Base-by-base conservation (phyloP, 2,797 vertebrate genomes). In the Microtus obscurus region DNA sequence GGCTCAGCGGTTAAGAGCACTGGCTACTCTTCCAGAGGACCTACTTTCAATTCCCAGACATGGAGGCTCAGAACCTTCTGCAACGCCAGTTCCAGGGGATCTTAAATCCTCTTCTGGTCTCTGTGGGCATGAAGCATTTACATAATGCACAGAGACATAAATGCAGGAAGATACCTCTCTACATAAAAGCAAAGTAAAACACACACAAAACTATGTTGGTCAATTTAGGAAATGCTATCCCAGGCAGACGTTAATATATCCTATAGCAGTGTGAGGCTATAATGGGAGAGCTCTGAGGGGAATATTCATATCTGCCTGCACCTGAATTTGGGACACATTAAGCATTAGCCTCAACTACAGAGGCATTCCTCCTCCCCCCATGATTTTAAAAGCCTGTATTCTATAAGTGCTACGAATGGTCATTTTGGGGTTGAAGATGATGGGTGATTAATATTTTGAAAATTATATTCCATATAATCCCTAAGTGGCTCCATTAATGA, bases 381-480 rank as follows among this genome's bases (percentile, higher is more conserved):
- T 29, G 45, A 37, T 89, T 27, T 73, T 77, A 92, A 93, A 27
- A 87, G 53, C 10, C 6, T 1, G 0, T 40, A 80, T 71, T 91
- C 8, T 87, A 67, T 4, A 82, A 56, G 87, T 76, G 34, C 40
- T 81, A 87, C 43, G 23, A 16, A 31, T 34, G 17, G 14, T 81
- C 90, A 37, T 77, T 94, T 93, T 2, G 63, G 9, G 19, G 48
- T 65, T 37, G 67, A 90, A 85, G 13, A 89, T 43, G 6, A 93
- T 19, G 4, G 51, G 4, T 87, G 48, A 83, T 87, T 61, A 65
- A 80, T 45, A 13, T 2, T 17, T 34, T 37, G 37, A 48, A 10
- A 31, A 6, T 40, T 61, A 67, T 91, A 80, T 93, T 95, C 37
- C 40, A 85, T 85, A 71, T 93, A 48, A 95, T 27, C 10, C 31